Base-by-base conservation (phyloP, 2,113 vertebrate genomes). In the Colistium nudipinnis region DNA sequence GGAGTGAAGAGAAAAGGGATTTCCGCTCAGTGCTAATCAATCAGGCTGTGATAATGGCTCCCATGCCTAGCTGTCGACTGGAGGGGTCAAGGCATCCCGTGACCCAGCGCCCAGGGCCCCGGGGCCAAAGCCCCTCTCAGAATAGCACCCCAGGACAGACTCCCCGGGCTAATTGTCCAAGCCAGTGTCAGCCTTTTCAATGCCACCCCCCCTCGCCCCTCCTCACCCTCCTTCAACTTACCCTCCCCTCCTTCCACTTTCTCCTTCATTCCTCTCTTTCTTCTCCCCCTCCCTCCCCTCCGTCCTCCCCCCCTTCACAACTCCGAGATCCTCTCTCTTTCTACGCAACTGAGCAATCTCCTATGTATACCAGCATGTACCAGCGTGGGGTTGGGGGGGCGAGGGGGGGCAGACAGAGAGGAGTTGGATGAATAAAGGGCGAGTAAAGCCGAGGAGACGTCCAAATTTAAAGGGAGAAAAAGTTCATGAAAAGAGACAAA, bases 1-100 rank as follows among this genome's bases (percentile, higher is more conserved):
- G 55, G 73, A 86, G 75, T 53, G 74, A 82, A 85, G 83, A 87
- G 82, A 90, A 88, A 90, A 88, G 90, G 87, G 91, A 92, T 93
- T 93, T 93, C 92, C 92, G 89, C 90, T 93, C 78, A 86, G 59
- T 88, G 90, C 91, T 93, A 94, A 94, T 94, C 93, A 93, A 94
- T 94, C 92, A 94, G 92, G 71, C 86, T 72, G 76, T 89, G 90
- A 93, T 93, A 94, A 94, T 93, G 90, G 92, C 85, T 91, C 89
- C 90, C 90, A 91, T 90, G 89, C 91, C 81, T 91, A 83, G 90
- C 89, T 90, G 92, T 89, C 91, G 91, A 93, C 92, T 90, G 82
- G 71, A 90, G 71, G 90, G 93, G 93, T 94, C 93, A 94, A 80
- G 89, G 83, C 89, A 87, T 93, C 91, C 88, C 88, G 73, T 94